A percentile compares a stretch with the other conserved stretches of the same genome.
These are phyloP conservation scores for Agraylea sexmaculata DNA, from an alignment of 1,140 invertebrate genomes.

Conservation along the genomic window DNA sequence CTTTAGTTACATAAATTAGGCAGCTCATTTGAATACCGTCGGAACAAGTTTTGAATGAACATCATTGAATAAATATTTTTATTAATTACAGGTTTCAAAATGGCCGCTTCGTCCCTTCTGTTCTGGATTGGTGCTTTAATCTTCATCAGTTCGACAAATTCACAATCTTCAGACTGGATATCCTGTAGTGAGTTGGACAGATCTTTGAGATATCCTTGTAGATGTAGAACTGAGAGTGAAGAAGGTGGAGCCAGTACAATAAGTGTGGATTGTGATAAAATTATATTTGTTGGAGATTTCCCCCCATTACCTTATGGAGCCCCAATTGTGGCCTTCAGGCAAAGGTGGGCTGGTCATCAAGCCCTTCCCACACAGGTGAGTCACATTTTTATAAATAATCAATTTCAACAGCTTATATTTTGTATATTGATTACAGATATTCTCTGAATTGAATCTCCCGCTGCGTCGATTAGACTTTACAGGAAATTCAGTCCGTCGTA, in stretches of 20 bases:
- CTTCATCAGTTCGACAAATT: too few relatives aligned
- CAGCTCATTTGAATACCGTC: too few relatives aligned
- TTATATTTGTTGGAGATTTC: slow-evolving; percentile 68
- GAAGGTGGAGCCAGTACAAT: slow-evolving; percentile 38
- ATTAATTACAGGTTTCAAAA: not conserved
- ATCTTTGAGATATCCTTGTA: slow-evolving; percentile 50
- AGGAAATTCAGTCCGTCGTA: slow-evolving; percentile 62
- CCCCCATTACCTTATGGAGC: slow-evolving; percentile 59
- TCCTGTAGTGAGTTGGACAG: slow-evolving; percentile 53
- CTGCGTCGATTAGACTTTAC: slow-evolving; percentile 68
- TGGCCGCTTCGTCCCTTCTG: not conserved
- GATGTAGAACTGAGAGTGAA: slow-evolving; percentile 36
- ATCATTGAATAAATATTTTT: not conserved
- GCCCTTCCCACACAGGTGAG: slow-evolving; percentile 59
- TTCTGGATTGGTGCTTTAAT: too few relatives aligned
- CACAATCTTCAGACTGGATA: slow-evolving; percentile 37
- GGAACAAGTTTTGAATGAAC: not conserved
- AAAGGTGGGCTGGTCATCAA: slow-evolving; percentile 66
- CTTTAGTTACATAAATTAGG: too few relatives aligned
- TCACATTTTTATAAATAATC: slow-evolving; percentile 20
- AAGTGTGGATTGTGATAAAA: slow-evolving; percentile 66
- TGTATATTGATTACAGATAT: slow-evolving; percentile 27
- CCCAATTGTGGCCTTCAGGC: slow-evolving; percentile 63
- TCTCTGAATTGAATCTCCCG: slow-evolving; percentile 44
- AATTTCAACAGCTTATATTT: slow-evolving; percentile 1